Evolutionary conservation across 2,113 vertebrate species (phyloP).

Genomic region (Tragelaphus buxtoni): DNA sequence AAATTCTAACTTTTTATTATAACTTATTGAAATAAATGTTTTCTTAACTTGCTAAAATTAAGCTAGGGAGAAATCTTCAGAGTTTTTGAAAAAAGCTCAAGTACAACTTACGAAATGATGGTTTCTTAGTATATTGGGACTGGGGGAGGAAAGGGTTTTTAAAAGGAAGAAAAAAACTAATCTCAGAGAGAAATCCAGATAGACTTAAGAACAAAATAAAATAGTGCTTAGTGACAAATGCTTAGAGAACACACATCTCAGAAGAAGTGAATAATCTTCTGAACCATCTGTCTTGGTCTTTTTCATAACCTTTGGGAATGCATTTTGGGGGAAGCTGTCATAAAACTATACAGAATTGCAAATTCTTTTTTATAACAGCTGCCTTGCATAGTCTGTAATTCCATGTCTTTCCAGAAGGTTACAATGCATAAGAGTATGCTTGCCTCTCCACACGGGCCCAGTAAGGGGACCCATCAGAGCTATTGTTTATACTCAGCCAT

Average conservation of each 20-base stretch:
- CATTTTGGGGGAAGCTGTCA: neutral
- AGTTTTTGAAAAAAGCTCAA: too few relatives aligned
- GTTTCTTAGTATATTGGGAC: neutral
- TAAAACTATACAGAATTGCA: neutral
- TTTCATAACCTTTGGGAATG: neutral
- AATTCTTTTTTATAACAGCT: neutral
- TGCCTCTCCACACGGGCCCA: neutral
- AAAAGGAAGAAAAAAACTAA: neutral
- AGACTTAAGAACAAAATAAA: conserved; percentile 19
- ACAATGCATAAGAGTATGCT: accelerated
- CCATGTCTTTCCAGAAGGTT: neutral
- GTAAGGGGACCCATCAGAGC: neutral
- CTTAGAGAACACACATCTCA: neutral
- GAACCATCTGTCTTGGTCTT: neutral
- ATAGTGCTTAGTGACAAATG: neutral
- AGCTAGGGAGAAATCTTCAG: neutral
- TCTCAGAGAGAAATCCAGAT: neutral
- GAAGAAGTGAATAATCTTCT: neutral
- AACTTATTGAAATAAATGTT: neutral
- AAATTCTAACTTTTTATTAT: neutral
- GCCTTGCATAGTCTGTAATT: neutral
- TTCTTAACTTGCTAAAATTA: neutral
- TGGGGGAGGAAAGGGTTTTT: neutral
- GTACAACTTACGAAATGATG: neutral
- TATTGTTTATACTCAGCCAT: neutral